Percentiles rank a stretch among this genome's conserved stretches.
These are phyloP conservation scores for Sinelater perroti DNA, from an alignment of 2,888 invertebrate genomes.

Conservation along the genomic window DNA sequence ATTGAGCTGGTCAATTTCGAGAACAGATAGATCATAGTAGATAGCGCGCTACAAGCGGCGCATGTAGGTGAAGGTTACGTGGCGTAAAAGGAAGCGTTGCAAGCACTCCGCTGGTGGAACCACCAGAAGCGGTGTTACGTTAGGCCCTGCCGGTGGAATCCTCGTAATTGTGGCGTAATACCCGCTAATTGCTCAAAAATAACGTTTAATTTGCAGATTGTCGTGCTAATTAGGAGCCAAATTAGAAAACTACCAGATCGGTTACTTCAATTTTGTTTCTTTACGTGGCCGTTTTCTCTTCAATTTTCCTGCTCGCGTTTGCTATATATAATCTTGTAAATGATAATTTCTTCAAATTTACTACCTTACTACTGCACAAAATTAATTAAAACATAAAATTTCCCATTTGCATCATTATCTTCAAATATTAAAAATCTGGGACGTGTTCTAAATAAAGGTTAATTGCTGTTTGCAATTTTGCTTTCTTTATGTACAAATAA, in stretches of 20 bases:
- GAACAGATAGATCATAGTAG: slow-evolving; percentile 16
- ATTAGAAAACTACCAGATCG: no score
- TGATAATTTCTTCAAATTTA: no score
- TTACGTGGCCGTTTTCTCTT: background rate
- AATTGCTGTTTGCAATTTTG: slow-evolving; percentile 2
- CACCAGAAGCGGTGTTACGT: slow-evolving; percentile 4
- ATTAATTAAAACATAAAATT: slow-evolving; percentile 3
- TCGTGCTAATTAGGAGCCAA: background rate
- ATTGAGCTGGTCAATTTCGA: slow-evolving; percentile 14
- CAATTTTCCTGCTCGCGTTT: no score
- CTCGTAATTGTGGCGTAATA: slow-evolving; percentile 11
- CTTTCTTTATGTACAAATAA: slow-evolving; percentile 4
- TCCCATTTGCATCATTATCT: background rate
- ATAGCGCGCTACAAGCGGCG: slow-evolving; percentile 1
- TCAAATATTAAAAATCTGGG: slow-evolving; percentile 6
- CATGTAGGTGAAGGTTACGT: slow-evolving; percentile 22
- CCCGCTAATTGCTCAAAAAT: slow-evolving; percentile 6
- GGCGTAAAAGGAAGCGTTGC: slow-evolving; percentile 20
- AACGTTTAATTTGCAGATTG: slow-evolving; percentile 5
- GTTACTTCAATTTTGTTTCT: no score
- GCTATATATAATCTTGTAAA: no score
- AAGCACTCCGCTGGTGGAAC: slow-evolving; percentile 4
- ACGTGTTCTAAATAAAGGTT: slow-evolving; percentile 10
- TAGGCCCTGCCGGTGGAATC: background rate
- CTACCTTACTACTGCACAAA: background rate